These are phyloP conservation scores for Avahi laniger DNA, from an alignment of 2,797 vertebrate species.

Conservation along the genomic window DNA sequence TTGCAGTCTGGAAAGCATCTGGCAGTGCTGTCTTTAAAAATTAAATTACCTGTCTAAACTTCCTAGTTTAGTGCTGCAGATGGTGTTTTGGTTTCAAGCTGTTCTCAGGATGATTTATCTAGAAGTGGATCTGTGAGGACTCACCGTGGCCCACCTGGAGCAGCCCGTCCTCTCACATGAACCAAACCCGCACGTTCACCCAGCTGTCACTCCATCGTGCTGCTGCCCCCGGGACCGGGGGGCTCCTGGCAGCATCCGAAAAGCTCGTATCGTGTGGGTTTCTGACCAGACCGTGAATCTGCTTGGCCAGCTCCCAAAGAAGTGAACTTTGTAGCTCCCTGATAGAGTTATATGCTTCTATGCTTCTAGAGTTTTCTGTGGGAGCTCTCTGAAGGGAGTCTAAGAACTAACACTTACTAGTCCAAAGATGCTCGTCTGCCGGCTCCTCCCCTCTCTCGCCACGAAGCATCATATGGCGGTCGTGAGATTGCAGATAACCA, in stretches of 20 bases:
- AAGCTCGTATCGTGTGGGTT: not conserved
- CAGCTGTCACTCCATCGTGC: not conserved
- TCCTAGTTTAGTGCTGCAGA: constrained; percentile 48
- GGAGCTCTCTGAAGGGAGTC: not conserved
- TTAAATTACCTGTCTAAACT: not conserved
- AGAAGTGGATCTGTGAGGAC: not conserved
- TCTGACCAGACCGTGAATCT: not conserved
- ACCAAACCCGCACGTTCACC: not conserved
- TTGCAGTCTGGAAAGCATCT: not conserved
- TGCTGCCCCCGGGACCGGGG: not conserved
- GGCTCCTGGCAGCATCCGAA: not conserved
- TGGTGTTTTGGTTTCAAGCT: not conserved
- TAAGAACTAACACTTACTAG: not conserved
- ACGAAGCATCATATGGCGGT: accelerated
- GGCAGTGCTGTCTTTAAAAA: not conserved
- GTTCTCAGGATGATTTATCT: not conserved
- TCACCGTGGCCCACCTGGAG: not conserved
- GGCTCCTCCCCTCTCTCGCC: not conserved
- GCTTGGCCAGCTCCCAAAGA: not conserved
- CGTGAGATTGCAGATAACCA: accelerated
- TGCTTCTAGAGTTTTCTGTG: not conserved
- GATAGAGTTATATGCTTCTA: not conserved
- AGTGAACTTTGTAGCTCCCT: not conserved
- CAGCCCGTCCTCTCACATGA: not conserved
- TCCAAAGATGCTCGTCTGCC: not conserved